These are phyloP conservation scores for Crotophaga sulcirostris DNA, from an alignment of 2,113 vertebrate genomes.

Conservation along the genomic window DNA sequence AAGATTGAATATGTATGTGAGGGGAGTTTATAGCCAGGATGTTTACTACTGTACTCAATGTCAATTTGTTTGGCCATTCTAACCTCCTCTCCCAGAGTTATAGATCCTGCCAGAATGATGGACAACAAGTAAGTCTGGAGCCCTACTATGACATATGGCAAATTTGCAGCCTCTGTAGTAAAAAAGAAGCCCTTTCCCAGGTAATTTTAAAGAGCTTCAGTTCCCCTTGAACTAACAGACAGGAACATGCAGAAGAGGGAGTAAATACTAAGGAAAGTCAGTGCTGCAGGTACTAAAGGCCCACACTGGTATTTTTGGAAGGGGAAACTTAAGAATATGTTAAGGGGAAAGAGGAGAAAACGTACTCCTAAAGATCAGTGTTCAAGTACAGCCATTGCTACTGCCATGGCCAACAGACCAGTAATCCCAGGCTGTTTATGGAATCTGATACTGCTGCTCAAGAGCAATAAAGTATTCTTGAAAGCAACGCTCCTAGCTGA, in stretches of 20 bases:
- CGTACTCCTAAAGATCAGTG: neutral
- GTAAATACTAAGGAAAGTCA: neutral
- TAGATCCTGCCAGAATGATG: neutral
- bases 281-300: neutral
- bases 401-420: neutral
- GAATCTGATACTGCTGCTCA: neutral
- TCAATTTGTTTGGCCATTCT: neutral
- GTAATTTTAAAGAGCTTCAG: neutral
- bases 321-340: neutral
- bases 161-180: neutral
- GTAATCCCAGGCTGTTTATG: neutral
- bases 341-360: neutral
- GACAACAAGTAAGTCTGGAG: neutral
- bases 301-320: neutral
- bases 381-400: neutral
- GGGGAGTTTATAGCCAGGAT: neutral
- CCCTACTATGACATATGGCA: accelerated
- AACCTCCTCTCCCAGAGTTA: neutral
- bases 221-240: neutral
- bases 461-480: neutral
- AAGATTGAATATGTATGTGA: neutral
- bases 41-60: neutral
- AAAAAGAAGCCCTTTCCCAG: neutral
- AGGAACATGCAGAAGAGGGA: neutral
- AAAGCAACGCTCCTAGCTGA: neutral